Percentiles rank a stretch among this genome's conserved stretches.
Conservation (phyloP, 2,888 invertebrate genomes). For the Pachycephus smyrnensis region DNA sequence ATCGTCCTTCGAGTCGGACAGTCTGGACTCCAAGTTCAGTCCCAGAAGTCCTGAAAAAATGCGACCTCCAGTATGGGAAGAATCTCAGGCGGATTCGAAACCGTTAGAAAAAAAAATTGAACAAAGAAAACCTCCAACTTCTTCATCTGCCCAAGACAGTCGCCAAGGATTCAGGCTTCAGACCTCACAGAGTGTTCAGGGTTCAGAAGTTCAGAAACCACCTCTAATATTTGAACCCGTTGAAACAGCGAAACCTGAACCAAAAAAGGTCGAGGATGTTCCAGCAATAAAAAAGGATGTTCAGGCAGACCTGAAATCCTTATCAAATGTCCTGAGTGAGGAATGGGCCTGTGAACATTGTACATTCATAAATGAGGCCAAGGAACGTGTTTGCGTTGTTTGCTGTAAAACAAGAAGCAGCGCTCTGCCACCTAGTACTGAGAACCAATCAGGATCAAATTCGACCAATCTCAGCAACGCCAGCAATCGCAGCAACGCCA, state of each 20-base stretch:
- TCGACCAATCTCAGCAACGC: conserved; percentile 27
- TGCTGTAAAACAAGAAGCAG: conserved; percentile 82
- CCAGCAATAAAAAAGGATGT: neutral
- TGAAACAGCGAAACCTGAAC: neutral
- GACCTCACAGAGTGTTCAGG: neutral
- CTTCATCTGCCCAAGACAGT: neutral
- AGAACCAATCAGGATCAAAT: conserved; percentile 8
- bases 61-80: conserved; percentile 7
- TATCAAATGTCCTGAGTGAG: conserved; percentile 39
- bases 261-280: neutral
- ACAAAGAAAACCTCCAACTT: neutral
- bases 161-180: neutral
- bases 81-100: neutral
- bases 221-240: neutral
- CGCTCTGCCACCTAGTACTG: conserved; percentile 47
- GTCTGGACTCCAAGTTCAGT: conserved; percentile 28
- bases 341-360: conserved; percentile 92
- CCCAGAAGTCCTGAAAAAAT: conserved; percentile 28
- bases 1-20: conserved; percentile 41
- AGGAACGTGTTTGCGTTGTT: conserved; percentile 82
- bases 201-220: conserved; percentile 1
- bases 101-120: neutral
- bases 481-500: conserved; percentile 28
- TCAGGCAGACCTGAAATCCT: neutral
- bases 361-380: conserved; percentile 86